Base-by-base conservation (phyloP, 2,888 invertebrate genomes). In the Tetragonula carbonaria region DNA sequence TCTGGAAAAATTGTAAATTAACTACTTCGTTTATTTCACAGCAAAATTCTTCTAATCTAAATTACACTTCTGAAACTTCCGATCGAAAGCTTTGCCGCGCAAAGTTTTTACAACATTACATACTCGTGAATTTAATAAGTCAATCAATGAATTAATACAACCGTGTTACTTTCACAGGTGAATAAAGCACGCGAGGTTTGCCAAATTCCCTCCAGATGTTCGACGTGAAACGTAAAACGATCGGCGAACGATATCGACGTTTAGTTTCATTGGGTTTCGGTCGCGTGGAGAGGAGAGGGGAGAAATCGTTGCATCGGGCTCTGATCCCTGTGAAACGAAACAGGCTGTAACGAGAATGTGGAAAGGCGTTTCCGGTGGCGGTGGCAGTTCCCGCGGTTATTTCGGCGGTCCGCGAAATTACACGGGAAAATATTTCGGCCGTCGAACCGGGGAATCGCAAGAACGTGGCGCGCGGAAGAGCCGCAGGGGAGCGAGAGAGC, bases 371-470 rank as follows among this genome's bases (percentile, higher is more conserved):
- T 71, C 75, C 73, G 11, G 45, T 73, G 28, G 63, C 33, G 11
- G 63, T 63, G 62, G 38, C 71, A 55, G 82, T 72, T 62, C 62
- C 66, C 65, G 70, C 74, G 78, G 78, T 74, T 73, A 74, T 82
- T 71, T 53, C 78, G 72, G 38, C 55, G 53, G 70, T 65, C 74
- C 65, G 66, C 82, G 82, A 71, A 74, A 74, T 82, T 82, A 84
- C 78, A 74, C 74, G 70, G 62, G 81, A 72, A 76, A 83, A 83
- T 81, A 81, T 83, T 81, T 81, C 81, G 72, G 51, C n/a, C 67
- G 84, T 83, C 74, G 83, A 78, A 71, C 70, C 67, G 65, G 71
- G 67, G 51, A 45, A 66, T 63, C 67, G 38, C 72, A 62, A 62
- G 80, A 38, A 78, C 63, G 65, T 21, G 55, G 62, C 16, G 28